Conservation (phyloP, 2,888 invertebrate genomes). For the Acrobasis repandana region DNA sequence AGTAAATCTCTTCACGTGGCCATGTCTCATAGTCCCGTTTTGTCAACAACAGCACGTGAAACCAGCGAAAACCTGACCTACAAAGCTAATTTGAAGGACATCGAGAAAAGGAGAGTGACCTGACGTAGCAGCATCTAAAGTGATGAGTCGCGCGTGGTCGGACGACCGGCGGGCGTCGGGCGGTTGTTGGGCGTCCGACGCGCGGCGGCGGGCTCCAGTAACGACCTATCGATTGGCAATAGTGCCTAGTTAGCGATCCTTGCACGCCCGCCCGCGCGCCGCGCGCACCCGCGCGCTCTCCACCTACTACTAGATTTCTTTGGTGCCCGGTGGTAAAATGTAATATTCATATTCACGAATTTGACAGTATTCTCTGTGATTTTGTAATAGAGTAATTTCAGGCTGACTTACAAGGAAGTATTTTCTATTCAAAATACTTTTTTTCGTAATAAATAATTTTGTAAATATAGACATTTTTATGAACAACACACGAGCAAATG, state of each 20-base stretch:
- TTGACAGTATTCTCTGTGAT: background rate
- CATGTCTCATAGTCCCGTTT: conserved; percentile 28
- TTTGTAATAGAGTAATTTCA: background rate
- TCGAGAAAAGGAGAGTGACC: conserved; percentile 83
- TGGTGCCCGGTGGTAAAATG: background rate
- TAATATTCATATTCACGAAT: conserved; percentile 5
- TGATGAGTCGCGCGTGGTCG: conserved; percentile 79
- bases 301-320: conserved; percentile 12
- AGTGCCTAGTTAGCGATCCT: conserved; percentile 79
- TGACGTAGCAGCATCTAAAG: conserved; percentile 80
- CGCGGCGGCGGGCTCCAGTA: conserved; percentile 60
- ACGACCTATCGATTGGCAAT: conserved; percentile 83
- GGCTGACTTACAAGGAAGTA: no score
- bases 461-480: no score
- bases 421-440: no score
- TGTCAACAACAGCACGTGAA: conserved; percentile 79
- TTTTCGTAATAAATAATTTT: no score
- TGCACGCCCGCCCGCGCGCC: conserved; percentile 40
- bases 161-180: conserved; percentile 43
- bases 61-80: conserved; percentile 80
- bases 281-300: conserved; percentile 14
- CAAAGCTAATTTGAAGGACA: conserved; percentile 84
- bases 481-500: no score
- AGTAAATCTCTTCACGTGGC: background rate
- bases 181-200: conserved; percentile 29